Percentiles rank a stretch among this genome's conserved stretches.
These are phyloP conservation scores for Euplagia quadripunctaria DNA, from an alignment of 2,888 invertebrate species.

Conservation along the genomic window DNA sequence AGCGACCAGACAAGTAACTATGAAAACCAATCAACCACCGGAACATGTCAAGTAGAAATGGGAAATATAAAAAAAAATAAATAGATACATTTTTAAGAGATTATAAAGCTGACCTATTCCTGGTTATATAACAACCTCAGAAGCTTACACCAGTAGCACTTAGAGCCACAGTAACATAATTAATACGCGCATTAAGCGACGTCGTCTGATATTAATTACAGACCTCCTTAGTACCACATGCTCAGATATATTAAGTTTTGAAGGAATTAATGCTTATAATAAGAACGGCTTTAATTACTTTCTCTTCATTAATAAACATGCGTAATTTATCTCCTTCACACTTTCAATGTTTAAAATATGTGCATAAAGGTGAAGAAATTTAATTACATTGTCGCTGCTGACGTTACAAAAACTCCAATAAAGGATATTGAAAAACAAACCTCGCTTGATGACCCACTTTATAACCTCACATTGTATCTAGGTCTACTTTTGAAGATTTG, in stretches of 20 bases:
- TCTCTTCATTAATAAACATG: not conserved
- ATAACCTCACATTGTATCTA: too few relatives aligned
- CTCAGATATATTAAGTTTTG: not conserved
- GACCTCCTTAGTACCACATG: not conserved
- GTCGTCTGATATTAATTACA: constrained; percentile 9
- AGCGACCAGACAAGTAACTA: too few relatives aligned
- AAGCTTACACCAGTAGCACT: not conserved
- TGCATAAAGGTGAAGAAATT: not conserved
- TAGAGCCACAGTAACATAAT: not conserved
- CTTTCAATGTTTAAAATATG: not conserved
- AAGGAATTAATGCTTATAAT: not conserved
- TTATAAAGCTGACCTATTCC: not conserved
- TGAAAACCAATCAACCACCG: too few relatives aligned
- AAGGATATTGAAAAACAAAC: too few relatives aligned
- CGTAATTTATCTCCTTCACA: not conserved
- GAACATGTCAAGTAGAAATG: too few relatives aligned
- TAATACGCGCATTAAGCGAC: constrained; percentile 1
- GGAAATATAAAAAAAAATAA: too few relatives aligned
- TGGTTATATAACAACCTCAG: not conserved
- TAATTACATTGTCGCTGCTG: not conserved
- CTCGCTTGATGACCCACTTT: too few relatives aligned
- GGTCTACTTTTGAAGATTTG: too few relatives aligned
- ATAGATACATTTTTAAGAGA: not conserved
- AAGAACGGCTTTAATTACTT: constrained; percentile 3
- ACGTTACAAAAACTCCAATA: not conserved